Base-by-base conservation (phyloP, 2,888 invertebrate genomes). In the Volucella inanis region DNA sequence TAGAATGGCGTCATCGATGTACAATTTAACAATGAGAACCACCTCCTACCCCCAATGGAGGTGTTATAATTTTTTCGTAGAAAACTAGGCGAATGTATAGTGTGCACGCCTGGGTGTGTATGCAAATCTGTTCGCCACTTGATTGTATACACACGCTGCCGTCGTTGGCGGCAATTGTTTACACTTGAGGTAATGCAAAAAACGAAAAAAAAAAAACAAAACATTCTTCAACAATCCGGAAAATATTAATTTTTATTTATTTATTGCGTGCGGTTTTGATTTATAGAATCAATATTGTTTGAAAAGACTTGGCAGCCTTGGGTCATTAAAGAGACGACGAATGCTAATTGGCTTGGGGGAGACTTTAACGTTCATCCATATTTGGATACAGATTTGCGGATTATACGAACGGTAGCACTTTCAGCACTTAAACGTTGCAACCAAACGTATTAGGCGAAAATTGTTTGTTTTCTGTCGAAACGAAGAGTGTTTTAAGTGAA, bases 1-100 rank as follows among this genome's bases (percentile, higher is more conserved):
- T 18, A 0, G 10, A 59, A 76, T 76, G 59, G 52, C 76, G 59
- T 76, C 76, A 76, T 76, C 39, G 38, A 14, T 52, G 54, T 52
- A 52, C 18, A 76, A 76, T 76, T 61, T 52, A 59, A 71, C 39
- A 50, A 43, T 49, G 55, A 15, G n/a, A 47, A 2, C 15, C 55
- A 31, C 31, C 31, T 31, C 31, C 31, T 31, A 4, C 57, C 39
- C 61, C n/a, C 22, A 45, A 47, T 39, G 71, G 43, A 57, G 50
- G 59, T 45, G 76, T 52, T 14, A 47, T 76, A 59, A 39, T 61
- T 59, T 61, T 38, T 68, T 76, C 59, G 57, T 65, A 50, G 41
- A 65, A 65, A 49, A 57, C 74, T 52, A 15, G 41, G 41, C 49
- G 22, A 49, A 49, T 49, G 0, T 41, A 11, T n/a, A 31, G 12